Percentiles rank a stretch among this genome's conserved stretches.
Evolutionary conservation across 2,888 invertebrate species (phyloP).

Genomic region (Meteorus colon): DNA sequence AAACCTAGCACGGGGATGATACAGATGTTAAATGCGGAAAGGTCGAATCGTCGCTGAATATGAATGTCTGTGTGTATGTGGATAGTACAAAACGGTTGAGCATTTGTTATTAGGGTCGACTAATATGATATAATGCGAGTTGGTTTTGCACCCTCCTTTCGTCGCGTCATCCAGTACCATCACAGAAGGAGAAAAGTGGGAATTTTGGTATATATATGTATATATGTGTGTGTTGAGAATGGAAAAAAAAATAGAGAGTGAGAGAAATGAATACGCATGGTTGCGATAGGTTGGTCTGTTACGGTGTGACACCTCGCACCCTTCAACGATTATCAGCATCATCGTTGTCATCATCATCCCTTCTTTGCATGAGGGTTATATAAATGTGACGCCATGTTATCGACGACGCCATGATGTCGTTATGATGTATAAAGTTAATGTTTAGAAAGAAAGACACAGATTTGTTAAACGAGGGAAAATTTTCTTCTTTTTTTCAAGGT

Average conservation of each 20-base stretch:
- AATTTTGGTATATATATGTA: background rate
- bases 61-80: conserved; percentile 30
- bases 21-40: conserved; percentile 68
- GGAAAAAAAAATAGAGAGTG: conserved; percentile 22
- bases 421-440: conserved; percentile 36
- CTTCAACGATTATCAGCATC: conserved; percentile 63
- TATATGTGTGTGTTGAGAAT: background rate
- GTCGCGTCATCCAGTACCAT: conserved; percentile 10
- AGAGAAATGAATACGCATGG: conserved; percentile 19
- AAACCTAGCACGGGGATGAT: conserved; percentile 61
- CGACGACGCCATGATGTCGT: conserved; percentile 13
- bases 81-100: conserved; percentile 53
- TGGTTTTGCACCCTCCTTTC: conserved; percentile 49
- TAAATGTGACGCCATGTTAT: conserved; percentile 14
- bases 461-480: background rate
- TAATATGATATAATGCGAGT: conserved; percentile 68
- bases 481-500: no score
- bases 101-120: conserved; percentile 66
- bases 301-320: conserved; percentile 67
- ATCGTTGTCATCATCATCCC: background rate
- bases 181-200: background rate
- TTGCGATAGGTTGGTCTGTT: conserved; percentile 50
- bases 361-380: background rate
- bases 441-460: conserved; percentile 30
- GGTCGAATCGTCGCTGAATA: conserved; percentile 47